phyloP scores from a whole-genome alignment of 2,888 invertebrate species.

The Perizoma flavofasciatum region DNA sequence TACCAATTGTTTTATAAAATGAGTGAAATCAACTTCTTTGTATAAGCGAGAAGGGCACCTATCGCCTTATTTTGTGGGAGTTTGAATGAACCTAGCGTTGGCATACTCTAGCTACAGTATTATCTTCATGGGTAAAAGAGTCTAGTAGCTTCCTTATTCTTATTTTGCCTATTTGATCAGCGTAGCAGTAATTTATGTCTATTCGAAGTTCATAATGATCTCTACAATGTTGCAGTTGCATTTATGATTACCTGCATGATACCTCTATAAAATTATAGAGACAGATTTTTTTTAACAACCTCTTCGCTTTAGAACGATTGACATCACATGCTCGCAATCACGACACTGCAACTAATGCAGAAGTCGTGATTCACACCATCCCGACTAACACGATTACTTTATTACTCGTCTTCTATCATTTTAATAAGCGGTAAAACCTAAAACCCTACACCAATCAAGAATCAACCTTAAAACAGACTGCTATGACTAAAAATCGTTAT shows the following conservation, averaged over 20 bases:
- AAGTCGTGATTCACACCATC: constrained; percentile 15
- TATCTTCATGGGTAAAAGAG: too few relatives aligned
- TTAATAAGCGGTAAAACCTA: constrained; percentile 8
- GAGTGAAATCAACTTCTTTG: too few relatives aligned
- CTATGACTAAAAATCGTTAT: neutral
- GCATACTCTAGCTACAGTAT: too few relatives aligned
- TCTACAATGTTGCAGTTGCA: neutral
- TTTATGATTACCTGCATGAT: neutral
- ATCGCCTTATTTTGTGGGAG: too few relatives aligned
- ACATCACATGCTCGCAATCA: neutral
- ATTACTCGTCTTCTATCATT: neutral
- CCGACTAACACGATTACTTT: constrained; percentile 13
- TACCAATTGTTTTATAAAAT: too few relatives aligned
- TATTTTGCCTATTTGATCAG: neutral
- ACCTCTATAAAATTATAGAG: neutral
- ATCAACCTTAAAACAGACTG: neutral
- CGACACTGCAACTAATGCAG: constrained; percentile 1
- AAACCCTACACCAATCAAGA: constrained; percentile 1
- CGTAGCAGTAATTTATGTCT: neutral
- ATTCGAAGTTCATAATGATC: neutral
- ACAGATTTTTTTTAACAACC: neutral
- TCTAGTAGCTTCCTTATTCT: too few relatives aligned
- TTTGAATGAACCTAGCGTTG: too few relatives aligned
- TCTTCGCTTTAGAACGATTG: too few relatives aligned
- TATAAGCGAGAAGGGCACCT: too few relatives aligned